Percentiles rank a stretch among this genome's conserved stretches.
These are phyloP conservation scores for Cyclophora punctaria DNA, from an alignment of 2,888 invertebrate species.

Conservation along the genomic window DNA sequence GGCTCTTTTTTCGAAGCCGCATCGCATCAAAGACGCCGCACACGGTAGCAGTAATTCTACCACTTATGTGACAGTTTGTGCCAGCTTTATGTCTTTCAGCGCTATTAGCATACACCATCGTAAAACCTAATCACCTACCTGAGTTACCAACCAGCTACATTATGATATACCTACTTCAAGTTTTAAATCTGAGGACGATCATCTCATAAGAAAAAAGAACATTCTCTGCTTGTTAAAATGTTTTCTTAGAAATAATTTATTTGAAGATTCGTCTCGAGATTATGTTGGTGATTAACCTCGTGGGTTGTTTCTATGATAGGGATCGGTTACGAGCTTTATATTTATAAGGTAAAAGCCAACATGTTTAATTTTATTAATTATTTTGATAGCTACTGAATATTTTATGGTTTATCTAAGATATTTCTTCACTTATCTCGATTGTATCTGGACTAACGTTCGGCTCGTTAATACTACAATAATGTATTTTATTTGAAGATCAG, in stretches of 20 bases:
- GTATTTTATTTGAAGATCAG: too few species aligned
- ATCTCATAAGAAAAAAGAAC: too few species aligned
- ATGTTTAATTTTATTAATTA: conserved; percentile 22
- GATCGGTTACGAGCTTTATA: conserved; percentile 11
- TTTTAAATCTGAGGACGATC: too few species aligned
- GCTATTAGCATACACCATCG: conserved; percentile 50
- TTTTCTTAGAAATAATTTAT: conserved; percentile 15
- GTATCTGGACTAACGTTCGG: conserved; percentile 13
- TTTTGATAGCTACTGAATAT: conserved; percentile 15
- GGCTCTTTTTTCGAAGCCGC: conserved; percentile 47
- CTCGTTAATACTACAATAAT: conserved; percentile 7
- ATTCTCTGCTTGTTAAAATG: conserved; percentile 5
- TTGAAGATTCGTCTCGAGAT: conserved; percentile 13
- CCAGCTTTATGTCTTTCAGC: conserved; percentile 33
- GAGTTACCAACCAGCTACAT: too few species aligned
- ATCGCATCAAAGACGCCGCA: conserved; percentile 54
- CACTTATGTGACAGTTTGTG: conserved; percentile 50
- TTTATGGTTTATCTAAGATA: conserved; percentile 13
- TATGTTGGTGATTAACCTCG: conserved; percentile 15
- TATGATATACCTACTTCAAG: too few species aligned
- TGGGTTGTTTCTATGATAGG: conserved; percentile 14
- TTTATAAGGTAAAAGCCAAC: conserved; percentile 10
- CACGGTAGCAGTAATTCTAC: conserved; percentile 56
- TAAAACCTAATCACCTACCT: conserved; percentile 25
- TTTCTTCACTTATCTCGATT: conserved; percentile 11